Conservation (phyloP, 2,797 vertebrate species). For the Myotis vivesi region DNA sequence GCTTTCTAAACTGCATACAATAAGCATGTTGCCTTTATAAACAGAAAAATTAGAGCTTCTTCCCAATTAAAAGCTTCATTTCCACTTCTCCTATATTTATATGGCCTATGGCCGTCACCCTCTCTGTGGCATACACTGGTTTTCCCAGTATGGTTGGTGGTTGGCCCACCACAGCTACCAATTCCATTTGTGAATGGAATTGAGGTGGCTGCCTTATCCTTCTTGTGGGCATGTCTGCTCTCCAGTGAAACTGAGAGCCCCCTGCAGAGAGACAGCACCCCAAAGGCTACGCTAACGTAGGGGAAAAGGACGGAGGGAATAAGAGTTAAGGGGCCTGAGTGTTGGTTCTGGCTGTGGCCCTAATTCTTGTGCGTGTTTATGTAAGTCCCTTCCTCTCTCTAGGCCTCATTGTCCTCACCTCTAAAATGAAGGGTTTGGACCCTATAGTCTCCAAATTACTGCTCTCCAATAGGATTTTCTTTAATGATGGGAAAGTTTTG, state of each 20-base stretch:
- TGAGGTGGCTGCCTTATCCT: not conserved
- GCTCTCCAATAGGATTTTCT: not conserved
- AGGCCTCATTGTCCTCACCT: not conserved
- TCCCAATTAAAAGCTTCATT: not conserved
- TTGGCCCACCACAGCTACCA: not conserved
- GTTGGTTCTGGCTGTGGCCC: not conserved
- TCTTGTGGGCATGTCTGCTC: not conserved
- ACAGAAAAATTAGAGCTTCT: not conserved
- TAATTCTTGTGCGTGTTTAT: not conserved
- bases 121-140: not conserved
- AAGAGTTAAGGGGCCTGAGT: not conserved
- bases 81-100: not conserved
- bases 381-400: not conserved
- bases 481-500: not conserved
- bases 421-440: not conserved
- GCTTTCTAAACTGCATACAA: not conserved
- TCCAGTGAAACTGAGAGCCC: not conserved
- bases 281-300: rapidly evolving
- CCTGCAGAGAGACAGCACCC: not conserved
- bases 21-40: slow-evolving; percentile 35
- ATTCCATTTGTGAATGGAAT: not conserved
- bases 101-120: not conserved
- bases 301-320: not conserved
- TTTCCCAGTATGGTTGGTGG: not conserved
- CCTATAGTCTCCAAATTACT: not conserved